A percentile compares a stretch with the other conserved stretches of the same genome.
Conservation (phyloP, 1,140 invertebrate species). For the Drosophila willistoni region DNA sequence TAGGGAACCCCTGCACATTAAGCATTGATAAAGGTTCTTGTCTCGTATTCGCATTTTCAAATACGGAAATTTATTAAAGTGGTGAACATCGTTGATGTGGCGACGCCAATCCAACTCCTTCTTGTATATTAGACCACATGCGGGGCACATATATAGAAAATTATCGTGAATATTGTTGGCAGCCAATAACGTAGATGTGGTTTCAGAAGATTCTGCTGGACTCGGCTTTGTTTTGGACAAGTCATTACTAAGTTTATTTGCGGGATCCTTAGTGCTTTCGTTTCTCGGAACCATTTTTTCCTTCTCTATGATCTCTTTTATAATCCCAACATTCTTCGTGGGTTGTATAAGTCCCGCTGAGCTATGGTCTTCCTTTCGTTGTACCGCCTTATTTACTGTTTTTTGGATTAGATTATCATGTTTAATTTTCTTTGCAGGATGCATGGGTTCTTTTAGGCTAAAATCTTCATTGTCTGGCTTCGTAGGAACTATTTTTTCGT, state of each 20-base stretch:
- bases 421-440: constrained; percentile 33
- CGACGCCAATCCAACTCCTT: constrained; percentile 74
- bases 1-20: constrained; percentile 67
- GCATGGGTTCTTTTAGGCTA: constrained; percentile 41
- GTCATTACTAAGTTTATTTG: too few species aligned
- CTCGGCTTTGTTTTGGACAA: background rate
- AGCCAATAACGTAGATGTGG: background rate
- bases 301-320: too few species aligned
- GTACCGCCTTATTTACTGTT: constrained; percentile 35
- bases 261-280: too few species aligned
- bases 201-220: background rate
- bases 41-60: constrained; percentile 74
- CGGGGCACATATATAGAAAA: constrained; percentile 71
- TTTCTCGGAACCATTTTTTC: too few species aligned
- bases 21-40: constrained; percentile 74
- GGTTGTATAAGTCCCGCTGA: constrained; percentile 45
- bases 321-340: too few species aligned
- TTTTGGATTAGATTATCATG: too few species aligned
- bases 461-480: constrained; percentile 5
- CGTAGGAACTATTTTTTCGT: too few species aligned
- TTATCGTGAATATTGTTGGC: constrained; percentile 59
- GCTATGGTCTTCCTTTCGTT: constrained; percentile 23
- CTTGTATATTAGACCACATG: constrained; percentile 67
- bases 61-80: constrained; percentile 71
- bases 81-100: constrained; percentile 73